Conservation (phyloP, 2,888 invertebrate genomes). For the Buathra laborator region DNA sequence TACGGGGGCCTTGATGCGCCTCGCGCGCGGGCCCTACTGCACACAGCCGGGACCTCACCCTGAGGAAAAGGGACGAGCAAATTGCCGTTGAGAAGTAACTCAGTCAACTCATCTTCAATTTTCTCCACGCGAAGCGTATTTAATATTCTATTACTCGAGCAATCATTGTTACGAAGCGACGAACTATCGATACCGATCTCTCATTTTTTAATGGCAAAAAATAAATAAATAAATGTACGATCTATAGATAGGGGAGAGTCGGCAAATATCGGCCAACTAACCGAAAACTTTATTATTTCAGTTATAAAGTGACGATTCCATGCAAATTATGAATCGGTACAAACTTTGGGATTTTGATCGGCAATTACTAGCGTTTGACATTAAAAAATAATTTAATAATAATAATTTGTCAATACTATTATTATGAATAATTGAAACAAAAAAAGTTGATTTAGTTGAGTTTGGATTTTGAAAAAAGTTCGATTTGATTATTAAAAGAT, state of each 20-base stretch:
- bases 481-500: no score
- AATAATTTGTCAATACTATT: no score
- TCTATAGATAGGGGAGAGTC: no score
- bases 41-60: conserved; percentile 7
- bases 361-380: no score
- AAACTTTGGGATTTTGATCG: no score
- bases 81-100: conserved; percentile 22
- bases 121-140: neutral
- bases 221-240: neutral
- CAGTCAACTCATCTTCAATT: neutral
- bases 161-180: neutral
- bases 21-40: conserved; percentile 15
- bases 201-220: neutral
- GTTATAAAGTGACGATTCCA: neutral
- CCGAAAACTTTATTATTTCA: no score
- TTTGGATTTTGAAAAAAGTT: no score
- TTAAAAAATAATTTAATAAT: no score
- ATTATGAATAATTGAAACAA: no score
- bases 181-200: neutral
- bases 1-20: conserved; percentile 69
- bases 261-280: no score
- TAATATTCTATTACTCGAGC: conserved; percentile 14
- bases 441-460: no score
- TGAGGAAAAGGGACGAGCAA: conserved; percentile 36
- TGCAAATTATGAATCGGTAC: neutral